A percentile compares a stretch with the other conserved stretches of the same genome.
phyloP scores from a whole-genome alignment of 2,888 invertebrate species.

The Aethes cnicana region DNA sequence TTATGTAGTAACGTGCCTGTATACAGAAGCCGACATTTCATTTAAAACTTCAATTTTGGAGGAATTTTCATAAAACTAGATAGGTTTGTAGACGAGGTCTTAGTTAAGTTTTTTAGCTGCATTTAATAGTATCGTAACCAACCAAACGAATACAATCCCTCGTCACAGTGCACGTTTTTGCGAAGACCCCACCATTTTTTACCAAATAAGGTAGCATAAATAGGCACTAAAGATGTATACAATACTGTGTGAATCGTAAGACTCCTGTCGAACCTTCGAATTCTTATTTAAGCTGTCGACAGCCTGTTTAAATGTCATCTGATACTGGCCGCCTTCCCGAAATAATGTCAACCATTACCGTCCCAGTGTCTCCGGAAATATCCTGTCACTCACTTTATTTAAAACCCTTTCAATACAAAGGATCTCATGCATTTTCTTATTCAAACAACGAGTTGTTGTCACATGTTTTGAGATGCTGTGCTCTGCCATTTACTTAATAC shows the following conservation, averaged over 20 bases:
- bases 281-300: slow-evolving; percentile 56
- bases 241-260: slow-evolving; percentile 52
- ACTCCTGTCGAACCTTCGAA: slow-evolving; percentile 48
- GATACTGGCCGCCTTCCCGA: slow-evolving; percentile 48
- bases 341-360: slow-evolving; percentile 62
- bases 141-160: slow-evolving; percentile 3
- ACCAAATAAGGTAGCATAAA: slow-evolving; percentile 54
- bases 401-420: slow-evolving; percentile 24
- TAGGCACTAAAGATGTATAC: slow-evolving; percentile 52
- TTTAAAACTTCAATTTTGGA: too few relatives aligned
- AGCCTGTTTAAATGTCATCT: slow-evolving; percentile 47
- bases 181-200: slow-evolving; percentile 33
- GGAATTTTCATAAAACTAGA: too few relatives aligned
- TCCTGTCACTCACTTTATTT: slow-evolving; percentile 42
- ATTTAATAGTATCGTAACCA: too few relatives aligned
- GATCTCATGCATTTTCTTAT: slow-evolving; percentile 20
- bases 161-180: slow-evolving; percentile 5
- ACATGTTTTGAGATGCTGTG: slow-evolving; percentile 16
- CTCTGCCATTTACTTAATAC: slow-evolving; percentile 20
- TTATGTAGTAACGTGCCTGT: too few relatives aligned
- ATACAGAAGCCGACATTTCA: too few relatives aligned
- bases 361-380: slow-evolving; percentile 48
- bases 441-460: slow-evolving; percentile 10
- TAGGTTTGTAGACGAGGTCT: too few relatives aligned
- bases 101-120: too few relatives aligned